Evolutionary conservation across 53 echinoderm and acorn worm genomes (phyloP).

Genomic region (Holothuria scabra): DNA sequence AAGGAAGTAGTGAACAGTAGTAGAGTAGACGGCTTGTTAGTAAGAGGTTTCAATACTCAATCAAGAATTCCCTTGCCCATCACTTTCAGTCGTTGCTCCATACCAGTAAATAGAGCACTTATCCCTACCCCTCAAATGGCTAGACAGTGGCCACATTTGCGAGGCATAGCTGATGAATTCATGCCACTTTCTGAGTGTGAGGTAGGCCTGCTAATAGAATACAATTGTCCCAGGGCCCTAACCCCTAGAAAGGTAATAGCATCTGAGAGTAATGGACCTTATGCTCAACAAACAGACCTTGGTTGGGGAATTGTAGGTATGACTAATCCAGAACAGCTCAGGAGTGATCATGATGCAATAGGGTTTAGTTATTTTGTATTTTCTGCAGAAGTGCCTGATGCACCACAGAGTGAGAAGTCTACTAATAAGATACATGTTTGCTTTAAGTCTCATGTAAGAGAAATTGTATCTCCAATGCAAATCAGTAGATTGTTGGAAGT

Average conservation of each 20-base stretch:
- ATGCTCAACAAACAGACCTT: conserved; percentile 25
- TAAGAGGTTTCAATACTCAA: not conserved
- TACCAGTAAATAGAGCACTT: conserved; percentile 11
- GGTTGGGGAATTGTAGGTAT: conserved; percentile 29
- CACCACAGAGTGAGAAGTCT: not conserved
- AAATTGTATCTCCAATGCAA: not conserved
- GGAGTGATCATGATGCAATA: not conserved
- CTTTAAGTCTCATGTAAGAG: not conserved
- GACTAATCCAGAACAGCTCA: conserved; percentile 1
- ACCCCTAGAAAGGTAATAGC: not conserved
- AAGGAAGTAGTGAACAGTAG: conserved; percentile 1
- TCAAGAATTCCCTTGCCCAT: not conserved
- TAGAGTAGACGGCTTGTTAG: conserved; percentile 3
- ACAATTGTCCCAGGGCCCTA: conserved; percentile 13
- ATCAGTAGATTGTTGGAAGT: not conserved
- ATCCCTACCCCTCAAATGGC: conserved; percentile 22
- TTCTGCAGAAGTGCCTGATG: not conserved
- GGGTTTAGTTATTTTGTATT: not conserved
- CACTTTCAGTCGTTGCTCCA: not conserved
- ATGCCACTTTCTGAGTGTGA: conserved; percentile 10
- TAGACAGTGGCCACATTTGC: no score
- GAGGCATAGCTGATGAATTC: no score
- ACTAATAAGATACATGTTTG: not conserved
- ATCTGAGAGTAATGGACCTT: not conserved
- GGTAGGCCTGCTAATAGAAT: not conserved